phyloP scores from a whole-genome alignment of 2,888 invertebrate genomes.

The Tiliacea citrago region DNA sequence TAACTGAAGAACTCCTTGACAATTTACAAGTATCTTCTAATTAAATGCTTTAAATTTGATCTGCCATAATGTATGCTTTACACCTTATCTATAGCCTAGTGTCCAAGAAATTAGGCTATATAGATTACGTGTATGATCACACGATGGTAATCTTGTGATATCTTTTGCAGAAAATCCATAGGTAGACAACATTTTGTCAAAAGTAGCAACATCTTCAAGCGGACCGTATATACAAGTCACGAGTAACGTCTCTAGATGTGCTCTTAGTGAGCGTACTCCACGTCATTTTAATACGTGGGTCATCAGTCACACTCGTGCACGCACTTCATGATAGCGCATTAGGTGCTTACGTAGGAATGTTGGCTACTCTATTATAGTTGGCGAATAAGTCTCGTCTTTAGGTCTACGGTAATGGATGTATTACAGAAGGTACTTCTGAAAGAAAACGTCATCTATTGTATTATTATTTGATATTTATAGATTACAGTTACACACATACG shows the following conservation, averaged over 20 bases:
- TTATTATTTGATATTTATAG: constrained; percentile 1
- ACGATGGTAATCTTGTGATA: background rate
- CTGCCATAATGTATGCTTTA: too few species aligned
- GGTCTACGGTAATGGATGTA: background rate
- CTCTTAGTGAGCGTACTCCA: constrained; percentile 11
- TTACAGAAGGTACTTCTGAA: background rate
- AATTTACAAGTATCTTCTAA: too few species aligned
- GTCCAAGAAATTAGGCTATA: too few species aligned
- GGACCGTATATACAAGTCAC: background rate
- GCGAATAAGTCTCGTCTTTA: constrained; percentile 1
- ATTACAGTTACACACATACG: too few species aligned
- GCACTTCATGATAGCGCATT: constrained; percentile 40
- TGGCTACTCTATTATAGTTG: background rate
- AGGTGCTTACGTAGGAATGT: constrained; percentile 10
- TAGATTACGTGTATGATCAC: background rate
- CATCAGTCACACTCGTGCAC: constrained; percentile 45
- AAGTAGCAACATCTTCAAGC: background rate
- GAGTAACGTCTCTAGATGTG: constrained; percentile 18
- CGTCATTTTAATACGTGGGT: constrained; percentile 30
- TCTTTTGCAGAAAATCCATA: background rate
- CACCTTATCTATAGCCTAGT: background rate
- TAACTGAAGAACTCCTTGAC: too few species aligned
- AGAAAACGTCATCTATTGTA: background rate
- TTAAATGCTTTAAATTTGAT: too few species aligned
- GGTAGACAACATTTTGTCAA: background rate